phyloP scores from a whole-genome alignment of 1,140 invertebrate genomes.

The Ostrea edulis region DNA sequence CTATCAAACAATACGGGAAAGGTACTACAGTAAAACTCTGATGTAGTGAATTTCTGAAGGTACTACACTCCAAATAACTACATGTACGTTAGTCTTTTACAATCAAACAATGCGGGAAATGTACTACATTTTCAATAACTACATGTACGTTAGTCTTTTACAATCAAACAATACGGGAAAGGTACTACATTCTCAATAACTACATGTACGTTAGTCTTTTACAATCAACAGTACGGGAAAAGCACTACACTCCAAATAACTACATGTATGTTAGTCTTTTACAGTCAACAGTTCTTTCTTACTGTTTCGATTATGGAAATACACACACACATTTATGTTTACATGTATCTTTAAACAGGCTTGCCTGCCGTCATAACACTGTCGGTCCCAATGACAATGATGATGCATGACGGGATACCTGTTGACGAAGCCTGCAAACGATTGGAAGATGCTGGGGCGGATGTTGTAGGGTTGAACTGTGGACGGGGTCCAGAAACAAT shows the following conservation, averaged over 20 bases:
- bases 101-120: too few species aligned
- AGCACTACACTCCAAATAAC: slow-evolving; percentile 48
- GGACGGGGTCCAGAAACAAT: slow-evolving; percentile 64
- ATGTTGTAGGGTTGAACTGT: slow-evolving; percentile 71
- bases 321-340: not conserved
- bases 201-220: too few species aligned
- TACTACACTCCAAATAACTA: too few species aligned
- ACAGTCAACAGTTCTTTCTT: not conserved
- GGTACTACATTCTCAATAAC: too few species aligned
- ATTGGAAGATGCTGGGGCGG: slow-evolving; percentile 67
- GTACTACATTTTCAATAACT: too few species aligned
- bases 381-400: slow-evolving; percentile 26
- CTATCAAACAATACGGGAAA: slow-evolving; percentile 69
- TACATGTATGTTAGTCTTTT: too few species aligned
- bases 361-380: slow-evolving; percentile 63
- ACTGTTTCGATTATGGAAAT: not conserved
- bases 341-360: not conserved
- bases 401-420: slow-evolving; percentile 52
- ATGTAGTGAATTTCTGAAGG: too few species aligned
- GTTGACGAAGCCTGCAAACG: slow-evolving; percentile 59
- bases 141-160: too few species aligned
- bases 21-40: slow-evolving; percentile 50
- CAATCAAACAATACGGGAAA: too few species aligned
- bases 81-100: too few species aligned
- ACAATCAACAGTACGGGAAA: slow-evolving; percentile 69